phyloP scores from a whole-genome alignment of 2,113 vertebrate genomes.

The Conger conger region DNA sequence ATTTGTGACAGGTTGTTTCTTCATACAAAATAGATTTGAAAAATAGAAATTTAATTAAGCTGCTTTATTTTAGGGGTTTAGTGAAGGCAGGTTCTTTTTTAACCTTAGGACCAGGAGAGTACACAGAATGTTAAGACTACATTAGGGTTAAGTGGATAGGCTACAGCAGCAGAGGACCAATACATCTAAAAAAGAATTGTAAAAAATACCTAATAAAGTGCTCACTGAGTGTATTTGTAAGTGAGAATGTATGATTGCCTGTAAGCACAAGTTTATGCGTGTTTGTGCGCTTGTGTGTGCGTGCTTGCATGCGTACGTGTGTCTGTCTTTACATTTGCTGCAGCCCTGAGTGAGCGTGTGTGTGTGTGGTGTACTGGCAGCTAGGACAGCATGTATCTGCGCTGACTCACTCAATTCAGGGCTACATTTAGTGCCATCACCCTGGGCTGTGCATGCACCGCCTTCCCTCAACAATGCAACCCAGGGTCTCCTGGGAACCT shows the following conservation, averaged over 20 bases:
- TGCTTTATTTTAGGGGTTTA: no score
- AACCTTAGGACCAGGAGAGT: no score
- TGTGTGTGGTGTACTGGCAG: background rate
- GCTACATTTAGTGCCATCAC: background rate
- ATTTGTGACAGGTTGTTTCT: no score
- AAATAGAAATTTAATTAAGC: no score
- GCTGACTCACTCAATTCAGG: background rate
- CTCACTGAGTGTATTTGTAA: no score
- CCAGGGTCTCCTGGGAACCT: background rate
- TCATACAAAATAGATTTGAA: no score
- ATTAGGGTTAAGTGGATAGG: no score
- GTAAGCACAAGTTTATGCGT: background rate
- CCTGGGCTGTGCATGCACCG: background rate
- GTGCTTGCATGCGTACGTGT: background rate
- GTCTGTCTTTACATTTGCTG: background rate
- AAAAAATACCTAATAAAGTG: no score
- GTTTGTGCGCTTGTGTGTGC: conserved; percentile 8
- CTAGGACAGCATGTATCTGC: background rate
- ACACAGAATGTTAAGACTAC: no score
- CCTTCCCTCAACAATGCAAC: background rate
- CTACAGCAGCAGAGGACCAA: no score
- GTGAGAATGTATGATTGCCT: background rate
- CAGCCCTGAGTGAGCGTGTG: background rate
- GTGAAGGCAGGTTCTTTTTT: no score
- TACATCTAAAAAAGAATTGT: no score